These are phyloP conservation scores for Columbina picui DNA, from an alignment of 2,113 vertebrate species.

Conservation along the genomic window DNA sequence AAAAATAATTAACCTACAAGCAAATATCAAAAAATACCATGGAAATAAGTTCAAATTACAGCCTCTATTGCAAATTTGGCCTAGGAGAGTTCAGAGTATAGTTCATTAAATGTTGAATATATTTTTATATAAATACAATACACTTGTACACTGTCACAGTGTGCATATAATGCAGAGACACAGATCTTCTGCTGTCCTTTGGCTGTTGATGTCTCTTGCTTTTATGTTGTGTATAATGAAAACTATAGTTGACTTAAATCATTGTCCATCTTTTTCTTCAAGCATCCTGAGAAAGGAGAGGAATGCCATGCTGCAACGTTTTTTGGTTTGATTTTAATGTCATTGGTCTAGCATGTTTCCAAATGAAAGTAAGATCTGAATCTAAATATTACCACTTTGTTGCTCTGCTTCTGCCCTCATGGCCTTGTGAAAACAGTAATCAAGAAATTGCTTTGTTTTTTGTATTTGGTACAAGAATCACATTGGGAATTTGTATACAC, in stretches of 20 bases:
- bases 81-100: neutral
- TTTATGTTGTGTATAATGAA: neutral
- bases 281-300: neutral
- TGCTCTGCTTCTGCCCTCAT: neutral
- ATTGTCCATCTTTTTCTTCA: neutral
- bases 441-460: neutral
- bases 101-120: slow-evolving; percentile 10
- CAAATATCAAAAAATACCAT: neutral
- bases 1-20: neutral
- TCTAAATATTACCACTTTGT: neutral
- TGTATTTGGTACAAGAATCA: neutral
- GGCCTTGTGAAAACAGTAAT: neutral
- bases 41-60: neutral
- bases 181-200: neutral
- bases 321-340: neutral
- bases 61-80: neutral
- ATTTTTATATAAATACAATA: slow-evolving; percentile 43
- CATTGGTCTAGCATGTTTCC: neutral
- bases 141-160: neutral
- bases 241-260: neutral
- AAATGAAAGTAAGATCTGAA: neutral
- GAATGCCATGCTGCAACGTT: neutral
- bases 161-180: neutral
- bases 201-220: neutral
- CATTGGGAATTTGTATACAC: neutral